These are phyloP conservation scores for Meloidogyne chitwoodi DNA, from an alignment of 1,140 invertebrate genomes.

Conservation along the genomic window DNA sequence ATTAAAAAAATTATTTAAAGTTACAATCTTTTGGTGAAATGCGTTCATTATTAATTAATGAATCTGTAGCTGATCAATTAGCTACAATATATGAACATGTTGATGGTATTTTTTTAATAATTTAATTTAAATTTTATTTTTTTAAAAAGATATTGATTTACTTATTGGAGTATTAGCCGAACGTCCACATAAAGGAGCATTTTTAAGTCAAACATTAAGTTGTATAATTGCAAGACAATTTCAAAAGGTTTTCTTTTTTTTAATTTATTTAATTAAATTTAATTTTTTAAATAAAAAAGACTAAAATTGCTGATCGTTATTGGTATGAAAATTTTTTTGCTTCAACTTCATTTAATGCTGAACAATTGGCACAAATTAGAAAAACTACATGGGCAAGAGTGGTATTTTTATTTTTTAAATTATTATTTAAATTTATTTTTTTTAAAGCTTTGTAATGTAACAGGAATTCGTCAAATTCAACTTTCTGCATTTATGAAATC, in stretches of 20 bases:
- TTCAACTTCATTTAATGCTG: slow-evolving; percentile 68
- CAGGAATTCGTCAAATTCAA: slow-evolving; percentile 67
- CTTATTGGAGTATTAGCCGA: slow-evolving; percentile 76
- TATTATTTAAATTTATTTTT: neutral
- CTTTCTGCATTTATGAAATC: slow-evolving; percentile 62
- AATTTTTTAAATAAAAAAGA: too few relatives aligned
- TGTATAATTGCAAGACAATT: slow-evolving; percentile 83
- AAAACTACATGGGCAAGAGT: slow-evolving; percentile 70
- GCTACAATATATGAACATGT: slow-evolving; percentile 67
- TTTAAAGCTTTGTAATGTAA: slow-evolving; percentile 72
- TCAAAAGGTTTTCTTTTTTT: slow-evolving; percentile 40
- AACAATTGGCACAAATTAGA: slow-evolving; percentile 71
- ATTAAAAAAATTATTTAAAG: slow-evolving; percentile 14
- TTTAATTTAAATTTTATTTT: neutral
- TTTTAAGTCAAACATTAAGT: slow-evolving; percentile 76
- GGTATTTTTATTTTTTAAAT: neutral
- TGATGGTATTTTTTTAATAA: slow-evolving; percentile 66
- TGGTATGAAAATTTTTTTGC: slow-evolving; percentile 58
- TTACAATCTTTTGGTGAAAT: slow-evolving; percentile 41
- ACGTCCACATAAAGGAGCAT: slow-evolving; percentile 65
- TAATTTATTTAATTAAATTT: slow-evolving; percentile 6
- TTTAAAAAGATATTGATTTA: slow-evolving; percentile 65
- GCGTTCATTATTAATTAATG: slow-evolving; percentile 68
- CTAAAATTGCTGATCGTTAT: slow-evolving; percentile 45
- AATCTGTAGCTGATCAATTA: slow-evolving; percentile 75